Conservation (phyloP, 2,113 vertebrate species). For the Chaetorhynchus papuensis region DNA sequence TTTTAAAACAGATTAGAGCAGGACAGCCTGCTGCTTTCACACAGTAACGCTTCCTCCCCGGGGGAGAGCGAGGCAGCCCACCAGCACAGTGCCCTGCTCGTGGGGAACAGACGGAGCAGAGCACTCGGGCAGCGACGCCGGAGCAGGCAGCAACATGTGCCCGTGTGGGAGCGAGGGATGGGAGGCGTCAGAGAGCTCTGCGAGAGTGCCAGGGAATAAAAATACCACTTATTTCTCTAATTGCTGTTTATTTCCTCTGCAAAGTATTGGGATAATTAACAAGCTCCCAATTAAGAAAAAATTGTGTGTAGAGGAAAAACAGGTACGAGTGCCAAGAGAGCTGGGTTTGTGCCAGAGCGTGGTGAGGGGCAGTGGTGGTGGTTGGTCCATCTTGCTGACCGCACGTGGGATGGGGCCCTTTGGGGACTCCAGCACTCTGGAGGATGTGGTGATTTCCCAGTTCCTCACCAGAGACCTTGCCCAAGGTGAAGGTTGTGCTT, state of each 20-base stretch:
- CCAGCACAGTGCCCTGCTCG: not conserved
- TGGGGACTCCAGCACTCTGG: not conserved
- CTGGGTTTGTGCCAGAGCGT: not conserved
- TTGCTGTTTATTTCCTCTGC: constrained; percentile 69
- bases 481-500: not conserved
- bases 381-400: not conserved
- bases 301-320: not conserved
- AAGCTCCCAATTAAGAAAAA: constrained; percentile 66
- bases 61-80: not conserved
- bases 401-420: accelerated
- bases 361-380: not conserved
- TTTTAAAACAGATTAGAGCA: constrained; percentile 43
- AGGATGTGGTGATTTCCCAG: not conserved
- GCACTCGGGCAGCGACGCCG: not conserved
- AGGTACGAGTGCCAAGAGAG: not conserved
- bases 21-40: constrained; percentile 49
- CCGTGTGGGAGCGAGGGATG: constrained; percentile 3
- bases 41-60: not conserved
- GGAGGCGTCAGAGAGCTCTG: constrained; percentile 11
- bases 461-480: not conserved
- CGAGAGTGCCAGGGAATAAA: constrained; percentile 42
- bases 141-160: constrained; percentile 39
- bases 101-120: constrained; percentile 8
- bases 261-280: constrained; percentile 65
- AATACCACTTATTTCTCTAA: constrained; percentile 56